A percentile compares a stretch with the other conserved stretches of the same genome.
Conservation (phyloP, 2,113 vertebrate genomes). For the Struthio camelus region DNA sequence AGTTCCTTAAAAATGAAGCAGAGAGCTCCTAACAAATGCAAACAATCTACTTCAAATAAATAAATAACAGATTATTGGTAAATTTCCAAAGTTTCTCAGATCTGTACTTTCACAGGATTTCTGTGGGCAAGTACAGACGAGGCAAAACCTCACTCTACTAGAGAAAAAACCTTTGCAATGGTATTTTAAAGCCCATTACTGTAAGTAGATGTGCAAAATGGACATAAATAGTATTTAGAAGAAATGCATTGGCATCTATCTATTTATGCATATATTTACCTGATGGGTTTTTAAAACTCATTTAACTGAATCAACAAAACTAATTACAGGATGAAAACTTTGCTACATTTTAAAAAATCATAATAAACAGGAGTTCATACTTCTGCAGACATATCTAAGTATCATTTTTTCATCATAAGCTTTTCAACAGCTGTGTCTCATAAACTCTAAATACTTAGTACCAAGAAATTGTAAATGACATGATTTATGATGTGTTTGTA, state of each 20-base stretch:
- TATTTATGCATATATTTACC: not conserved
- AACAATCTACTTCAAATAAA: not conserved
- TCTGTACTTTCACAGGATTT: not conserved
- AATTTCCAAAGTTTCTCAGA: not conserved
- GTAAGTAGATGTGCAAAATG: not conserved
- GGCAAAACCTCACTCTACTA: not conserved
- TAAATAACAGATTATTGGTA: not conserved
- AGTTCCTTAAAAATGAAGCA: not conserved
- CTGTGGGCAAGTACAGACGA: not conserved
- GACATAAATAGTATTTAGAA: not conserved
- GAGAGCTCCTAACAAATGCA: not conserved
- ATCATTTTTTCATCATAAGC: not conserved
- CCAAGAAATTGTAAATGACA: not conserved
- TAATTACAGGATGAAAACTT: not conserved
- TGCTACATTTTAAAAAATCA: not conserved
- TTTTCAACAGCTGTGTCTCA: constrained; percentile 14
- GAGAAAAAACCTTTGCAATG: not conserved
- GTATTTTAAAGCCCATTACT: not conserved
- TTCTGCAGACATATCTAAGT: not conserved
- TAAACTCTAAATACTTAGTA: not conserved
- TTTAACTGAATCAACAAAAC: not conserved
- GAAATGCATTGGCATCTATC: not conserved
- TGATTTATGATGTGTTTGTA: constrained; percentile 17
- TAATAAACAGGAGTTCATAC: not conserved
- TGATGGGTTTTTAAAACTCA: not conserved